Conservation (phyloP, 1,140 invertebrate genomes). For the Ceratosolen fusciceps region DNA sequence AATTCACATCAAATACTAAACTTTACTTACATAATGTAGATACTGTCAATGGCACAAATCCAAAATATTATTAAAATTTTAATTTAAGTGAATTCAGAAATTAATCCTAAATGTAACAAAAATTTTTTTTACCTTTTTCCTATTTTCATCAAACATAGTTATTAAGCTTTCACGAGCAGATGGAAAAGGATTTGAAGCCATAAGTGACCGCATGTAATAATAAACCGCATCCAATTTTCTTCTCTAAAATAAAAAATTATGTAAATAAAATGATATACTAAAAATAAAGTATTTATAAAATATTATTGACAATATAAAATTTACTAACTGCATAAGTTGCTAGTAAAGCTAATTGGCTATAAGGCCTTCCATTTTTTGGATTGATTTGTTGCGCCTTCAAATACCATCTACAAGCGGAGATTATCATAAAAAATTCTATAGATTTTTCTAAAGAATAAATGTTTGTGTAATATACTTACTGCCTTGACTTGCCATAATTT, state of each 20-base stretch:
- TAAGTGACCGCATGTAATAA: conserved; percentile 94
- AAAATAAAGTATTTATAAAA: conserved; percentile 40
- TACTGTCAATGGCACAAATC: conserved; percentile 74
- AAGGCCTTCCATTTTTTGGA: conserved; percentile 94
- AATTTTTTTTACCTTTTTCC: conserved; percentile 83
- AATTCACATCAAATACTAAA: conserved; percentile 66
- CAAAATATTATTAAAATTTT: conserved; percentile 60
- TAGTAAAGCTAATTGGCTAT: conserved; percentile 94
- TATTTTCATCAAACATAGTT: conserved; percentile 92
- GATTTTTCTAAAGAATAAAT: not conserved
- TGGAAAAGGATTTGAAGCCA: conserved; percentile 92
- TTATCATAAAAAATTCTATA: not conserved
- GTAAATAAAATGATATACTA: not conserved
- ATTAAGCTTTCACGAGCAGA: conserved; percentile 91
- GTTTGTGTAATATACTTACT: conserved; percentile 69
- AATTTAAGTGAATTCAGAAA: conserved; percentile 24
- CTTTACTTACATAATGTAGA: conserved; percentile 77
- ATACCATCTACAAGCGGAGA: conserved; percentile 80
- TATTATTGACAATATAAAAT: conserved; percentile 13
- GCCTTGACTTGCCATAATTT: conserved; percentile 89
- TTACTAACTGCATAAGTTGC: conserved; percentile 88
- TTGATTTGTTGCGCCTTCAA: conserved; percentile 93
- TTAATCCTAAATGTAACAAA: not conserved
- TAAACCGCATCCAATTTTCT: conserved; percentile 97
- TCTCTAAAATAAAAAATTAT: conserved; percentile 74